phyloP scores from a whole-genome alignment of 2,113 vertebrate genomes.

The Shinisaurus crocodilurus region DNA sequence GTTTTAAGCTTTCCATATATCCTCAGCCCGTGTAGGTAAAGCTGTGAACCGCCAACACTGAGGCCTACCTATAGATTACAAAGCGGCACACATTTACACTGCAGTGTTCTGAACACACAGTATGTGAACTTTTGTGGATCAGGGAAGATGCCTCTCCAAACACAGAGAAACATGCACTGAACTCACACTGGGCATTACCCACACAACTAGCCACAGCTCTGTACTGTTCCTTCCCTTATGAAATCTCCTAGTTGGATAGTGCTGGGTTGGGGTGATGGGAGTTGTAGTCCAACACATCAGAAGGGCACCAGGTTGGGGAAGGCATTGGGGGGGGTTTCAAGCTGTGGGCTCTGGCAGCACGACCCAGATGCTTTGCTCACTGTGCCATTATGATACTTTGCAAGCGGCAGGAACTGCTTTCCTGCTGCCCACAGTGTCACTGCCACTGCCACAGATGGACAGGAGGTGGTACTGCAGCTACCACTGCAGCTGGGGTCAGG shows the following conservation, averaged over 20 bases:
- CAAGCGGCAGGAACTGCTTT: background rate
- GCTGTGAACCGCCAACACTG: no score
- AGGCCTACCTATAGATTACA: background rate
- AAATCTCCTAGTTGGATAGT: no score
- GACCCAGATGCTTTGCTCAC: background rate
- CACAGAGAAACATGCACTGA: background rate
- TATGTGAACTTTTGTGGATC: no score
- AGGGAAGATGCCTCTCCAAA: background rate
- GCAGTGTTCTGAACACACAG: no score
- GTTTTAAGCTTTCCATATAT: background rate
- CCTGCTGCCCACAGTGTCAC: background rate
- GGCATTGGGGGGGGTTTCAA: background rate
- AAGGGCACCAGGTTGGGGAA: no score
- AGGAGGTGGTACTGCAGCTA: background rate
- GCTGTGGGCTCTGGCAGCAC: background rate
- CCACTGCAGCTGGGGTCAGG: no score
- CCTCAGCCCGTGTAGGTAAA: no score
- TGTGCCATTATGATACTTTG: background rate
- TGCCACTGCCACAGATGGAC: background rate
- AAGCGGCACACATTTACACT: no score
- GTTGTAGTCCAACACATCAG: no score
- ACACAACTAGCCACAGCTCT: background rate
- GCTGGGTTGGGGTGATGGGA: no score
- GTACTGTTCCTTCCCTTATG: background rate
- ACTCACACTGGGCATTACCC: background rate